Evolutionary conservation across 2,797 vertebrate species (phyloP), one percentile per base, ranked within the genome.

Genomic region (Siniperca undulata): DNA sequence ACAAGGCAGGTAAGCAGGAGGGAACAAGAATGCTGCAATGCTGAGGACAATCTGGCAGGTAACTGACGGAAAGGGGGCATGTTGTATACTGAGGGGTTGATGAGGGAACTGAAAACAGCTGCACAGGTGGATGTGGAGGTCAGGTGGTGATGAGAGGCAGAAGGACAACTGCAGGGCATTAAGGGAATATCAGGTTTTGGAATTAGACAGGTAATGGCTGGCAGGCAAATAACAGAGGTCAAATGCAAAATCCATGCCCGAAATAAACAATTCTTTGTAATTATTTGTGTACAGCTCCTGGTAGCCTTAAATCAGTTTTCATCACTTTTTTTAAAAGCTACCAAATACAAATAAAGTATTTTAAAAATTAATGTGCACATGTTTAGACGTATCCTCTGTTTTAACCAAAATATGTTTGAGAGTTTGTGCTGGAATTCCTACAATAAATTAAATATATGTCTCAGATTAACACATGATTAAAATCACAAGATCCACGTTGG

Each of bases 41-140:
- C 50, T 62, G 59, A 70, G 71, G 34, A 17, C 62, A 70, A 61
- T 60, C 46, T 40, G 38, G 40, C 58, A 64, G 30, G 67, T 58
- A 42, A 76, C 36, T 72, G 40, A 42, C 9, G 3, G 40, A 34
- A 59, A 52, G 44, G 44, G n/a, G n/a, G 20, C 44, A 7, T 3
- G 36, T n/a, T 3, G 24, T 34, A 34, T 62, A 30, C 66, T 34
- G 58, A 70, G 9, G n/a, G 19, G 50, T 1, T 64, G 27, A 52
- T 76, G 61, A 77, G 56, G 52, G 53, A 58, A 53, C 16, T n/a
- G n/a, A 68, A 13, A 27, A 7, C 70, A 40, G 40, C 40, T 64
- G 50, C 4, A 69, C 48, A 62, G 56, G 73, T 64, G 27, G 46
- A 16, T 36, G 67, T 56, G 46, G 65, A 80, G 16, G 50, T 22